Base-by-base conservation (phyloP, 2,113 vertebrate genomes). In the Arothron firmamentum region DNA sequence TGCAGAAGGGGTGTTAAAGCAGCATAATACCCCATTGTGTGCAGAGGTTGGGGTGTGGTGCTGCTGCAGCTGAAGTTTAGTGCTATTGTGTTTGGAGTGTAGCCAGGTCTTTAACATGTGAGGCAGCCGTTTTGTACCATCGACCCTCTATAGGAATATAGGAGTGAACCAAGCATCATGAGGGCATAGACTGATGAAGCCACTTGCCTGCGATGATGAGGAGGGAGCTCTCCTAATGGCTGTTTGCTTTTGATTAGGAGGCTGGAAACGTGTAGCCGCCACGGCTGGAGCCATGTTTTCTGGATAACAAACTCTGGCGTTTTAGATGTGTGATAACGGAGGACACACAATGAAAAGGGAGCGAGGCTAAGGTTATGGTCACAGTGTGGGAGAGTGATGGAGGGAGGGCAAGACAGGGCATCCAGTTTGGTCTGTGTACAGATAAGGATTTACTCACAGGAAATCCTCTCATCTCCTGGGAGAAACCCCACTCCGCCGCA, bases 201-300 rank as follows among this genome's bases (percentile, higher is more conserved):
- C 80, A 81, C 52, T 79, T 18, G 23, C 52, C 42, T 2, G 65
- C 58, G 75, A 85, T 80, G 85, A 84, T 71, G 71, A 72, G 69
- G 65, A 71, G 61, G 64, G 74, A 72, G 68, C 67, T 70, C 56
- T 63, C 70, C 69, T 82, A 82, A 87, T 71, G 52, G 74, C 52
- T 84, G 77, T 89, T 89, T 87, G 80, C 76, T 73, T 84, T 89
- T 87, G 80, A 84, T 87, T 84, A 86, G 75, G 59, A 56, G 69
- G 78, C 15, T 65, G 67, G 70, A 60, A 72, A 69, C 70, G 63
- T 79, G 70, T 63, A 70, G 65, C 16, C 63, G 52, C 3, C 13
- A 16, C 59, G 65, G 56, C 63, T 16, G 49, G 54, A 11, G 71
- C 62, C 64, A 48, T 65, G 60, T 58, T 72, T 65, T 74, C 59